Evolutionary conservation across 2,797 vertebrate genomes (phyloP), one percentile per base, ranked within the genome.

Genomic region (Furcifer pardalis): DNA sequence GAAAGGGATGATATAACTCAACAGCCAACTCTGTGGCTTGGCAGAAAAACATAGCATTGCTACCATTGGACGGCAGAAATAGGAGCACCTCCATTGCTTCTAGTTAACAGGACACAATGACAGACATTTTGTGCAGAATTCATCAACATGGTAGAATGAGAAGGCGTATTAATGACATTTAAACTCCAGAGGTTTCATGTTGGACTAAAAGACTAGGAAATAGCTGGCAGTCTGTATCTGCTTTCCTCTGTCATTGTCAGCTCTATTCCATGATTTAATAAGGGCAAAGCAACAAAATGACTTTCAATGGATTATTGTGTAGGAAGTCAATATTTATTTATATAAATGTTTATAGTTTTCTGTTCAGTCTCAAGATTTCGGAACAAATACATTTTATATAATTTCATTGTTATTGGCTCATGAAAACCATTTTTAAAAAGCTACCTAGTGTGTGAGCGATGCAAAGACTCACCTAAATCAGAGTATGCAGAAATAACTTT

Each of bases 281-380:
- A 76, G 86, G 73, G 25, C 3, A 84, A 84, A 85, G 0, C 9
- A 89, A 85, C 35, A 25, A 52, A 89, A 88, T 84, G 88, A 49
- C 5, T 91, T 92, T 72, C 32, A 72, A 81, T 85, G 85, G 74
- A 77, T 62, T 83, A 21, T 44, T 86, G 46, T 56, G 60, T 81
- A 69, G 44, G 13, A 30, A 15, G 71, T 74, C 25, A 63, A 74
- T 75, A 66, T 75, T 66, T 68, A 75, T 90, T 60, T n/a, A n/a
- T n/a, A n/a, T n/a, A n/a, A n/a, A 56, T 37, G 81, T 84, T 62
- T 81, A 65, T 78, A n/a, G 9, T 63, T 86, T 88, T 15, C 66
- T 60, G 86, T 87, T 44, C 69, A 17, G 75, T 25, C 10, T 82
- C 83, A 84, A 89, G 60, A 0, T 59, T 68, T 73, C 86, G 32